Percentiles rank a stretch among this genome's conserved stretches.
phyloP scores from a whole-genome alignment of 2,113 vertebrate species.

The Forbesichthys papilliferus region DNA sequence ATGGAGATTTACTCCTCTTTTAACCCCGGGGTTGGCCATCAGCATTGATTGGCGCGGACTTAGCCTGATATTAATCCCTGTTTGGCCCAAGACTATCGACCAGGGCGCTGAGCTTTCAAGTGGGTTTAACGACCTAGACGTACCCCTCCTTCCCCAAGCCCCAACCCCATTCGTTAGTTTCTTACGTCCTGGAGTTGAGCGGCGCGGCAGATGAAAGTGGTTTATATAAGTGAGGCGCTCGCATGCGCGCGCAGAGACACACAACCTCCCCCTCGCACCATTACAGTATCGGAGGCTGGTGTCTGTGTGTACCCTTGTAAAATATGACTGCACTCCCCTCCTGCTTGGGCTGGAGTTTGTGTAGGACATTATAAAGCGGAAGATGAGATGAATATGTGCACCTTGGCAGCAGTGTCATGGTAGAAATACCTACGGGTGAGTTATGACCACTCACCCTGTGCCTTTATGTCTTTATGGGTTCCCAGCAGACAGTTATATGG shows the following conservation, averaged over 20 bases:
- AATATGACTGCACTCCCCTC: constrained; percentile 54
- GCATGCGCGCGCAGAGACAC: constrained; percentile 5
- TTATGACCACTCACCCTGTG: constrained; percentile 67
- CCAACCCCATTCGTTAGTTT: constrained; percentile 10
- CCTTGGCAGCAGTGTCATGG: constrained; percentile 58
- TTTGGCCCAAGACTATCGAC: constrained; percentile 73
- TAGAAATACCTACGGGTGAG: constrained; percentile 65
- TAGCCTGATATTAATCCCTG: constrained; percentile 78
- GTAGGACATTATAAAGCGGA: constrained; percentile 56
- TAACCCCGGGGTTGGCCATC: constrained; percentile 76
- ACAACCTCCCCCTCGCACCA: constrained; percentile 21
- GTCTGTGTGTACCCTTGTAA: constrained; percentile 43
- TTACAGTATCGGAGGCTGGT: constrained; percentile 20
- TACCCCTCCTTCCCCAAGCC: constrained; percentile 9
- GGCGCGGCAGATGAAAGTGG: constrained; percentile 35
- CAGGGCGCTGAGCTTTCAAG: constrained; percentile 72
- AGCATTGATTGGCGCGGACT: constrained; percentile 76
- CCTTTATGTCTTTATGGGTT: constrained; percentile 71
- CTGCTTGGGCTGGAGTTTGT: constrained; percentile 53
- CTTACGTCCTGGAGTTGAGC: not conserved
- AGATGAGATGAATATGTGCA: constrained; percentile 64
- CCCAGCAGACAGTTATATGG: constrained; percentile 66
- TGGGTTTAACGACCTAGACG: constrained; percentile 67
- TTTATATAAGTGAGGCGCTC: constrained; percentile 41
- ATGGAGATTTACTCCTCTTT: constrained; percentile 78